Conservation (phyloP, 1,140 invertebrate genomes). For the Ips typographus region DNA sequence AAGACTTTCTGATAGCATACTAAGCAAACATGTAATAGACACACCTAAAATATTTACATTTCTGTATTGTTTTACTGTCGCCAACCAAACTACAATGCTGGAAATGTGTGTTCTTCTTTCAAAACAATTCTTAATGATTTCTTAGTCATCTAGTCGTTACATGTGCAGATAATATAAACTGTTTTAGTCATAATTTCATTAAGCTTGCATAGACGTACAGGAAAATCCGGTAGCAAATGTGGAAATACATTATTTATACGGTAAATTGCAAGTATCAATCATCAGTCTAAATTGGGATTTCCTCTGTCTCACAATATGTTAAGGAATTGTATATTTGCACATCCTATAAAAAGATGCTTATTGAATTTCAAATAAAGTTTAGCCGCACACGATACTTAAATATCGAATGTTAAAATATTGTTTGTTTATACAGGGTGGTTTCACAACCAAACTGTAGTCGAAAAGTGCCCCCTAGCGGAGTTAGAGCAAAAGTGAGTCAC, state of each 20-base stretch:
- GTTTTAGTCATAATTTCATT: neutral
- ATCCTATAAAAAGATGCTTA: too few relatives aligned
- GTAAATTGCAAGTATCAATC: neutral
- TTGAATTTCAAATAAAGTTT: too few relatives aligned
- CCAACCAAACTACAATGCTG: neutral
- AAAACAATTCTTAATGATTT: neutral
- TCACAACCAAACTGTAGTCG: too few relatives aligned
- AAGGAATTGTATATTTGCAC: too few relatives aligned
- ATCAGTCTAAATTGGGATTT: conserved; percentile 2
- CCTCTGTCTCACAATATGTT: neutral
- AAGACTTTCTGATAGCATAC: neutral
- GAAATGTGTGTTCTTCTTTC: neutral
- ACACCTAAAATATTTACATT: neutral
- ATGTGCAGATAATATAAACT: neutral
- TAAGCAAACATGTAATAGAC: neutral
- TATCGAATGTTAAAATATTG: too few relatives aligned
- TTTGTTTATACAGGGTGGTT: too few relatives aligned
- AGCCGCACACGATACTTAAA: too few relatives aligned
- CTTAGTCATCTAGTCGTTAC: neutral
- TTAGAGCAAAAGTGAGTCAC: too few relatives aligned
- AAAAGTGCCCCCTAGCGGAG: too few relatives aligned
- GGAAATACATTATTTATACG: neutral
- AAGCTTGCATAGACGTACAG: neutral
- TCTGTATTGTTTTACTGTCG: neutral
- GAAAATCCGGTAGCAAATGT: neutral